These are phyloP conservation scores for Nasonia longicornis DNA, from an alignment of 1,140 invertebrate genomes.

Conservation along the genomic window DNA sequence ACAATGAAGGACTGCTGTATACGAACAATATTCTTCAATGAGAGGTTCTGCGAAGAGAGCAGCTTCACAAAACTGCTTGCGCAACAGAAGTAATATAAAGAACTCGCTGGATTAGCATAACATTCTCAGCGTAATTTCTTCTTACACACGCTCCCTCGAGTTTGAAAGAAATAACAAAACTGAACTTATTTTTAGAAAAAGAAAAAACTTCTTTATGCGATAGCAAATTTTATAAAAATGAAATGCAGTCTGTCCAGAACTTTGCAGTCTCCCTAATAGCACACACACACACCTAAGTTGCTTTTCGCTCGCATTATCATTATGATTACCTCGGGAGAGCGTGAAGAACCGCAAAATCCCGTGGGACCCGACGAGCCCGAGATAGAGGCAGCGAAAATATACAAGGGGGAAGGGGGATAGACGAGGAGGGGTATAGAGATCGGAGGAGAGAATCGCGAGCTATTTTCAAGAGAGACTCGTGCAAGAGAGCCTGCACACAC, in stretches of 20 bases:
- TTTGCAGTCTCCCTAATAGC: no score
- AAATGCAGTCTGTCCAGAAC: no score
- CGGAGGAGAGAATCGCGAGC: conserved; percentile 1
- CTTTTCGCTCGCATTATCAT: neutral
- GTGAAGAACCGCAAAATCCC: conserved; percentile 22
- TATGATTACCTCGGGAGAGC: conserved; percentile 9
- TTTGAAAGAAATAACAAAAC: no score
- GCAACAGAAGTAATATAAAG: neutral
- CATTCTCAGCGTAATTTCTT: neutral
- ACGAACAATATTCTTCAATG: neutral
- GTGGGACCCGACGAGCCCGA: neutral
- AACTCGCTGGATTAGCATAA: neutral
- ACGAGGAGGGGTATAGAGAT: conserved; percentile 9
- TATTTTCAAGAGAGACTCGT: conserved; percentile 26
- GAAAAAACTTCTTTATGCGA: no score
- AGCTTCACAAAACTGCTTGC: neutral
- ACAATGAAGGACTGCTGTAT: neutral
- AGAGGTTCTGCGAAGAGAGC: conserved; percentile 11
- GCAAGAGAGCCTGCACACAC: conserved; percentile 30
- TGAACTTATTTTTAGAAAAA: neutral
- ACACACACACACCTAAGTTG: neutral
- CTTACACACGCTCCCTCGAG: no score
- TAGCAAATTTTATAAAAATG: no score
- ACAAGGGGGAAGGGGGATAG: conserved; percentile 4
- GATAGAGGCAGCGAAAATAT: conserved; percentile 12